Evolutionary conservation across 2,888 invertebrate species (phyloP).

Genomic region (Dynastes hyllus): DNA sequence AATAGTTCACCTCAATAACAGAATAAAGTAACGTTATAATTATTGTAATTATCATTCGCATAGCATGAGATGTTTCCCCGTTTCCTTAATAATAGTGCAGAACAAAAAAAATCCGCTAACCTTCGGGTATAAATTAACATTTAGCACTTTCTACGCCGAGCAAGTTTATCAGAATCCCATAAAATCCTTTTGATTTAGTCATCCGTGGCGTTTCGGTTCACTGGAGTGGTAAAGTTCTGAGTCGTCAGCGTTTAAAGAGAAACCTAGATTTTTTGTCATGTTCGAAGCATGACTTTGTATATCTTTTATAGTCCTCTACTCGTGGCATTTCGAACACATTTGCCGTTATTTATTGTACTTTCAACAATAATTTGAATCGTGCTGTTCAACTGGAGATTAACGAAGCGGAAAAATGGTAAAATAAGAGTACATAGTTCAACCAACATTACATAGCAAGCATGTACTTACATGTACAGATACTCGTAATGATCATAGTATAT

Average conservation of each 20-base stretch:
- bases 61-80: not conserved
- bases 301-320: slow-evolving; percentile 33
- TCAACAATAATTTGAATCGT: slow-evolving; percentile 24
- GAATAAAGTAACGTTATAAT: slow-evolving; percentile 22
- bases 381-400: too few species aligned
- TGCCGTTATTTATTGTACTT: slow-evolving; percentile 36
- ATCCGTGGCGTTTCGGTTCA: slow-evolving; percentile 44
- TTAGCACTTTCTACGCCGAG: slow-evolving; percentile 36
- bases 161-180: slow-evolving; percentile 38
- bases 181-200: slow-evolving; percentile 47
- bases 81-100: slow-evolving; percentile 14
- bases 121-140: slow-evolving; percentile 38
- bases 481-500: too few species aligned
- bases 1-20: slow-evolving; percentile 15
- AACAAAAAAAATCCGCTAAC: slow-evolving; percentile 10
- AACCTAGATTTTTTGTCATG: slow-evolving; percentile 35
- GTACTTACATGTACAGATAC: too few species aligned
- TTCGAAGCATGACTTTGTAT: slow-evolving; percentile 34
- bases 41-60: slow-evolving; percentile 5
- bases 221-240: slow-evolving; percentile 46
- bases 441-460: too few species aligned
- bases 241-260: slow-evolving; percentile 44
- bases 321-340: slow-evolving; percentile 32
- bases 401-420: too few species aligned
- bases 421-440: too few species aligned